phyloP scores from a whole-genome alignment of 1,140 invertebrate genomes.

The Meloidogyne chitwoodi region DNA sequence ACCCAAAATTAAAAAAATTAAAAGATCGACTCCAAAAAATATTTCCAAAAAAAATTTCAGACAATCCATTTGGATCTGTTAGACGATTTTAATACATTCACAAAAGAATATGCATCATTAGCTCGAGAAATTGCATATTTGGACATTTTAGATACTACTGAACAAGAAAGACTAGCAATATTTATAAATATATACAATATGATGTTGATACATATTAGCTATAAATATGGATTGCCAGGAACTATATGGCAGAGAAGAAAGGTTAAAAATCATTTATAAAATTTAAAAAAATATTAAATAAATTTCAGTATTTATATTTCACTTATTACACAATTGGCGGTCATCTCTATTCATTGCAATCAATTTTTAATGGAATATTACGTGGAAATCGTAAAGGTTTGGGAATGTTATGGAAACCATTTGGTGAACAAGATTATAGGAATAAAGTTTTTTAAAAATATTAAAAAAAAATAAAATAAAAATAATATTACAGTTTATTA shows the following conservation, averaged over 20 bases:
- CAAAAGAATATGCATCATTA: slow-evolving; percentile 32
- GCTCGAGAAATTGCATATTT: slow-evolving; percentile 51
- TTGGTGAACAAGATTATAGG: slow-evolving; percentile 61
- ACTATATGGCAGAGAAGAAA: slow-evolving; percentile 63
- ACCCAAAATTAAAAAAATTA: background rate
- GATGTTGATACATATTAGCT: slow-evolving; percentile 62
- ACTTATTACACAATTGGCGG: slow-evolving; percentile 62
- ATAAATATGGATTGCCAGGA: slow-evolving; percentile 59
- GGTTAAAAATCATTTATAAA: slow-evolving; percentile 34
- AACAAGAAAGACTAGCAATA: slow-evolving; percentile 62
- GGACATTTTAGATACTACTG: slow-evolving; percentile 48
- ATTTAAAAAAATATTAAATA: background rate
- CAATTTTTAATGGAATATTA: slow-evolving; percentile 64
- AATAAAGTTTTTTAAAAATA: slow-evolving; percentile 45
- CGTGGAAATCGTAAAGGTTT: slow-evolving; percentile 62
- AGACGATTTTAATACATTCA: slow-evolving; percentile 35
- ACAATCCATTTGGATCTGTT: slow-evolving; percentile 38
- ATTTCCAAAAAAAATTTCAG: slow-evolving; percentile 25
- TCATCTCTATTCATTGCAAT: slow-evolving; percentile 62
- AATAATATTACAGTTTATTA: slow-evolving; percentile 39
- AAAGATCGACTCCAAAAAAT: background rate
- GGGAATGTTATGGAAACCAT: slow-evolving; percentile 62
- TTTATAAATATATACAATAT: slow-evolving; percentile 64
- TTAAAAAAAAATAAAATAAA: background rate
- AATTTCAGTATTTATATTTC: slow-evolving; percentile 62